These are phyloP conservation scores for Chalcosyrphus nemorum DNA, from an alignment of 2,888 invertebrate genomes.

Conservation along the genomic window DNA sequence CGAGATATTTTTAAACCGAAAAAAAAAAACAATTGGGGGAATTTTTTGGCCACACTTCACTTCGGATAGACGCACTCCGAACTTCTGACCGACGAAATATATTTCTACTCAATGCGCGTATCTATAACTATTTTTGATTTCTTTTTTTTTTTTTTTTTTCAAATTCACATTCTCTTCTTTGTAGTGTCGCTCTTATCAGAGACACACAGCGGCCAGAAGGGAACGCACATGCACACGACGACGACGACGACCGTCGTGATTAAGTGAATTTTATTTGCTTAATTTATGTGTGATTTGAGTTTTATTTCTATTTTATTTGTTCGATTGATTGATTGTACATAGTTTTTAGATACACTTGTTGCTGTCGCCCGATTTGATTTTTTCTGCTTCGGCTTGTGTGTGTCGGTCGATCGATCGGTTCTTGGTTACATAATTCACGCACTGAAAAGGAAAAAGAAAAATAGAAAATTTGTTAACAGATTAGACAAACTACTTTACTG, in stretches of 20 bases:
- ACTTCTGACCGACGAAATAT: constrained; percentile 48
- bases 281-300: constrained; percentile 52
- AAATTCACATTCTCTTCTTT: constrained; percentile 40
- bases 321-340: constrained; percentile 56
- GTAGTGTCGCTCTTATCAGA: constrained; percentile 55
- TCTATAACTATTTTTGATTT: constrained; percentile 30
- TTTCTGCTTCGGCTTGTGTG: background rate
- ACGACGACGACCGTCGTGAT: no score
- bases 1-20: constrained; percentile 1
- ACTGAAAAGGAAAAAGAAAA: background rate
- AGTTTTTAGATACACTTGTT: constrained; percentile 42
- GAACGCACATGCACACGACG: constrained; percentile 41
- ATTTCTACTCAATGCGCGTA: constrained; percentile 26
- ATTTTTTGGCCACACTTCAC: constrained; percentile 30
- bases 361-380: constrained; percentile 32
- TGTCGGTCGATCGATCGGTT: background rate
- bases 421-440: constrained; percentile 54
- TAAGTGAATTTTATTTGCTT: constrained; percentile 44
- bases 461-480: background rate
- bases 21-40: background rate
- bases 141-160: constrained; percentile 7
- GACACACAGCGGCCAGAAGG: constrained; percentile 37
- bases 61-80: constrained; percentile 50
- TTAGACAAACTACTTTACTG: constrained; percentile 14
- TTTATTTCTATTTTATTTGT: constrained; percentile 58